Evolutionary conservation across 2,888 invertebrate genomes (phyloP), one percentile per base, ranked within the genome.

Genomic region (Cheilosia vulpina): DNA sequence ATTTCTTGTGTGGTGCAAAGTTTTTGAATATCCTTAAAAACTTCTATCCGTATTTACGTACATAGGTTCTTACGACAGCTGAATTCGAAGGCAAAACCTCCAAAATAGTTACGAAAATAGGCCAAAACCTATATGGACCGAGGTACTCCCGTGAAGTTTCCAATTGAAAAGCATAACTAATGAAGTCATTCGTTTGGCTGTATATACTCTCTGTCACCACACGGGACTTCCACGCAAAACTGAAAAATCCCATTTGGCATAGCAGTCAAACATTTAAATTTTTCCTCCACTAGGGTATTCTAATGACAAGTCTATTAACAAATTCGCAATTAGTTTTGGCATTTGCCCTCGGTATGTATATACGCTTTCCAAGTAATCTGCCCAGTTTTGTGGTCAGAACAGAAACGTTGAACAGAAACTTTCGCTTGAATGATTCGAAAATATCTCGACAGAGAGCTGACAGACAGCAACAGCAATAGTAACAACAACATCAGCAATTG

Each of bases 361-460:
- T 2, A 31, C 1, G 9, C 9, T 31, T 66, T 52, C n/a, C 7
- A 58, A 66, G 52, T 57, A 76, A 58, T 76, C 19, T 50, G 41
- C 13, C 47, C n/a, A 15, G 31, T 21, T 43, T 50, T 66, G 75
- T 43, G 58, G 66, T 34, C 41, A 76, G 60, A 57, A 41, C 5
- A 21, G 57, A 24, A 41, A 43, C 34, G 21, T 34, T 68, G 9
- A 52, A 19, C 52, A 60, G 5, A 76, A 76, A 66, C 60, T 68
- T 68, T 66, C 52, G 34, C 58, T 43, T 76, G 66, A 76, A 76
- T 45, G 66, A 60, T 68, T 60, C 19, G 27, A 52, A 65, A 66
- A 58, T 66, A 66, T 47, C 76, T 60, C 76, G 60, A 17, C 58
- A 43, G 66, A 41, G 76, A 60, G 66, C 27, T 50, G 27, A 19